phyloP scores from a whole-genome alignment of 2,113 vertebrate species.

The Rhipidura dahli region DNA sequence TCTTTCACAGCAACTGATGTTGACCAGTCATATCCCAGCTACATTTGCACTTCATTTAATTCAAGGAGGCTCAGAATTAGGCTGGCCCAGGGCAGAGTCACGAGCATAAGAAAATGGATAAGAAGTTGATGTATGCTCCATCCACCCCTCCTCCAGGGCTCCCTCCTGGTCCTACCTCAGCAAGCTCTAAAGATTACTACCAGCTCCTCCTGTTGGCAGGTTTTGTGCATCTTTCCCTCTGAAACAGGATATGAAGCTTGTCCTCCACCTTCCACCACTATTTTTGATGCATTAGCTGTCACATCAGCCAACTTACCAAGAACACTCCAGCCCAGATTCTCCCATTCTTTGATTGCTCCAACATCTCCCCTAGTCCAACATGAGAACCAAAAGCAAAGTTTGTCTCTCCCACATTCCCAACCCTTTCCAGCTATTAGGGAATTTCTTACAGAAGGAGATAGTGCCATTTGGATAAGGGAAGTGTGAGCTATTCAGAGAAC shows the following conservation, averaged over 20 bases:
- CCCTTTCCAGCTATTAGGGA: background rate
- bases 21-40: background rate
- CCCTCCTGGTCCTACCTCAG: background rate
- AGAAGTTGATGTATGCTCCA: background rate
- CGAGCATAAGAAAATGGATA: accelerated
- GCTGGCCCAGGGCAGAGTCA: background rate
- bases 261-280: background rate
- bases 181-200: background rate
- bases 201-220: background rate
- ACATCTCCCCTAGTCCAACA: background rate
- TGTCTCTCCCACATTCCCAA: background rate
- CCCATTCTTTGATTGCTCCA: background rate
- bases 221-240: background rate
- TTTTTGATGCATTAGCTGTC: background rate
- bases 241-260: background rate
- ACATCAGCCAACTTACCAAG: background rate
- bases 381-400: background rate
- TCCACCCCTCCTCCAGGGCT: background rate
- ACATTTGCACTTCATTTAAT: background rate
- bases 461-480: background rate
- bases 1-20: background rate
- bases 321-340: background rate
- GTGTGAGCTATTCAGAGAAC: background rate
- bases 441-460: background rate
- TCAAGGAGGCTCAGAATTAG: background rate